phyloP scores from a whole-genome alignment of 2,888 invertebrate species.

The Embidobia sp. region DNA sequence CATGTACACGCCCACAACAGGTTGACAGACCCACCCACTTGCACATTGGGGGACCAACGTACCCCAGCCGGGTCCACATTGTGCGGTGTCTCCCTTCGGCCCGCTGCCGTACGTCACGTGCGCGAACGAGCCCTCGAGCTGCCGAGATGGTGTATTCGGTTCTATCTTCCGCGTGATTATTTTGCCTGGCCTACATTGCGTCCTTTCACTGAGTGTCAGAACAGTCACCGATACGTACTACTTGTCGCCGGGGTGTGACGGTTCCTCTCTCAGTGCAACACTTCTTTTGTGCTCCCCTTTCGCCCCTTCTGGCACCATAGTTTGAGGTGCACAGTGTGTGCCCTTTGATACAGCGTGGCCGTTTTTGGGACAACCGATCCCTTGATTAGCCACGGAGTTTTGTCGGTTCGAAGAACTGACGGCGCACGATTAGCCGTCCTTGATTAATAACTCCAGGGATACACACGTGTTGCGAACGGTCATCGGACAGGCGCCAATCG shows the following conservation, averaged over 20 bases:
- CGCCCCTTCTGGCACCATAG: neutral
- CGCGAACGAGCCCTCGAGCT: slow-evolving; percentile 47
- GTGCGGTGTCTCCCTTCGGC: slow-evolving; percentile 8
- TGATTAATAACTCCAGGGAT: slow-evolving; percentile 10
- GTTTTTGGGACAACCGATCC: neutral
- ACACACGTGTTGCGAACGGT: slow-evolving; percentile 35
- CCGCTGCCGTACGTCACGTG: slow-evolving; percentile 41
- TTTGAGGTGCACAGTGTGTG: neutral
- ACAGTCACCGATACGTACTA: slow-evolving; percentile 54
- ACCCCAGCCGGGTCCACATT: neutral
- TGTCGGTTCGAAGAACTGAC: too few relatives aligned
- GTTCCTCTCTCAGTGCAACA: slow-evolving; percentile 22
- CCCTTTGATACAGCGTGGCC: neutral
- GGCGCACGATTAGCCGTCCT: neutral
- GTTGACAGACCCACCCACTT: neutral
- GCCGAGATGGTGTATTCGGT: slow-evolving; percentile 29
- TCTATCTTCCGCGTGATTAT: slow-evolving; percentile 44
- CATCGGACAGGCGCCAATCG: neutral
- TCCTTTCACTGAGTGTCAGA: slow-evolving; percentile 45
- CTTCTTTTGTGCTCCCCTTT: slow-evolving; percentile 34
- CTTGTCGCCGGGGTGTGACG: slow-evolving; percentile 54
- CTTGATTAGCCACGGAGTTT: too few relatives aligned
- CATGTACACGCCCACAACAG: neutral
- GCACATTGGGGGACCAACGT: neutral
- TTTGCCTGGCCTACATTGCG: slow-evolving; percentile 51